Evolutionary conservation across 2,113 vertebrate genomes (phyloP).

Genomic region (Hemichromis elongatus): DNA sequence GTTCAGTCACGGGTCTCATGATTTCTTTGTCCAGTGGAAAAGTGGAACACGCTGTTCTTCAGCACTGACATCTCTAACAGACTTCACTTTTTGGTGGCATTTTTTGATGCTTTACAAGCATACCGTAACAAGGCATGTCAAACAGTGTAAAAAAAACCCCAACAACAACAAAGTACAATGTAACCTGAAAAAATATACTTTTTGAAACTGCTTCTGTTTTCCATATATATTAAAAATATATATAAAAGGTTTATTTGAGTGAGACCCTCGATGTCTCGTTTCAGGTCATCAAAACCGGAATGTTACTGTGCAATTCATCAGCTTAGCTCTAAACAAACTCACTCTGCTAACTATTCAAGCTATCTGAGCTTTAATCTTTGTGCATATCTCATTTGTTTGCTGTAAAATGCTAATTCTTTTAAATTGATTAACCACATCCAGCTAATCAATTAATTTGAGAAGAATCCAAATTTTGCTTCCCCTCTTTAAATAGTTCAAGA

Average conservation of each 20-base stretch:
- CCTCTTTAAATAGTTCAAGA: slow-evolving; percentile 33
- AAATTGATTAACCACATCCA: slow-evolving; percentile 60
- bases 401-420: slow-evolving; percentile 21
- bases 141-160: neutral
- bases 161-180: neutral
- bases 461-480: slow-evolving; percentile 42
- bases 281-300: neutral
- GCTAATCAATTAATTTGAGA: slow-evolving; percentile 64
- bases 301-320: neutral
- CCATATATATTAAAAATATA: neutral
- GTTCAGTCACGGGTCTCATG: neutral
- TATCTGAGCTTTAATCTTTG: slow-evolving; percentile 52
- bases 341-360: slow-evolving; percentile 46
- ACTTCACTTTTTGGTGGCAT: neutral
- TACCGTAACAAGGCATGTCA: neutral
- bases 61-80: neutral
- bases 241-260: neutral
- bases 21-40: neutral
- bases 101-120: neutral
- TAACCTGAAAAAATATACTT: neutral
- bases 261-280: neutral
- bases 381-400: slow-evolving; percentile 38
- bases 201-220: neutral
- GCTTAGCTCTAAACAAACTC: neutral
- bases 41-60: neutral